These are phyloP conservation scores for Luidia sarsii DNA, from an alignment of 53 echinoderm and acorn worm genomes.

Conservation along the genomic window DNA sequence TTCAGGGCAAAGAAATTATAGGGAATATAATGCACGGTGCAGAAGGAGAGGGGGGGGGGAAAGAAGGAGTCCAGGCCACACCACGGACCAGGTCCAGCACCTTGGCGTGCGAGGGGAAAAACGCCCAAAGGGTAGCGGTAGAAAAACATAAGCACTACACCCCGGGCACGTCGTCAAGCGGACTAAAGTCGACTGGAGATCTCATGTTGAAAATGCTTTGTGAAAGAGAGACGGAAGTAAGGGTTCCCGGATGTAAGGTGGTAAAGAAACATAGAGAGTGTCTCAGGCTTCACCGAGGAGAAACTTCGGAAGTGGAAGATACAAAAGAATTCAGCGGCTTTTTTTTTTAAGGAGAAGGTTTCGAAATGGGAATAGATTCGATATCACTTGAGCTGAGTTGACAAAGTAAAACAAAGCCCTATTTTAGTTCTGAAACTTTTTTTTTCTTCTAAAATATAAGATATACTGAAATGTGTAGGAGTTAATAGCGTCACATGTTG, in stretches of 20 bases:
- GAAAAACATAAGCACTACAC: conserved; percentile 53
- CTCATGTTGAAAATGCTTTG: conserved; percentile 7
- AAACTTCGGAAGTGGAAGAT: too few relatives aligned
- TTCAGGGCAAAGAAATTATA: conserved; percentile 62
- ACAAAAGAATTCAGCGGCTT: too few relatives aligned
- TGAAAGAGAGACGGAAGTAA: conserved; percentile 48
- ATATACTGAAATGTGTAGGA: too few relatives aligned
- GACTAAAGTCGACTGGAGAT: conserved; percentile 7
- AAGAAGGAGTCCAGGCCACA: conserved; percentile 28
- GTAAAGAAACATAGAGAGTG: conserved; percentile 7
- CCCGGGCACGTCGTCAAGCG: conserved; percentile 15
- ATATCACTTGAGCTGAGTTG: too few relatives aligned
- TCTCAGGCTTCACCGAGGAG: too few relatives aligned
- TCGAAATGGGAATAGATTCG: too few relatives aligned
- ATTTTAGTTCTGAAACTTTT: too few relatives aligned
- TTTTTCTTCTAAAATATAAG: too few relatives aligned
- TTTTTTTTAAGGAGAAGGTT: too few relatives aligned
- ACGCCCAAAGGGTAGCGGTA: conserved; percentile 36
- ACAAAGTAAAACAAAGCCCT: too few relatives aligned
- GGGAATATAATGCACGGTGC: conserved; percentile 53
- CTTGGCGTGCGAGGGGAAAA: neutral
- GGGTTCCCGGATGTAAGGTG: conserved; percentile 43
- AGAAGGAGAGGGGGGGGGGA: conserved; percentile 14
- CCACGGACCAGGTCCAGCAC: neutral
- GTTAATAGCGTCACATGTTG: too few relatives aligned